Conservation (phyloP, 2,113 vertebrate genomes). For the Oryzias woworae region DNA sequence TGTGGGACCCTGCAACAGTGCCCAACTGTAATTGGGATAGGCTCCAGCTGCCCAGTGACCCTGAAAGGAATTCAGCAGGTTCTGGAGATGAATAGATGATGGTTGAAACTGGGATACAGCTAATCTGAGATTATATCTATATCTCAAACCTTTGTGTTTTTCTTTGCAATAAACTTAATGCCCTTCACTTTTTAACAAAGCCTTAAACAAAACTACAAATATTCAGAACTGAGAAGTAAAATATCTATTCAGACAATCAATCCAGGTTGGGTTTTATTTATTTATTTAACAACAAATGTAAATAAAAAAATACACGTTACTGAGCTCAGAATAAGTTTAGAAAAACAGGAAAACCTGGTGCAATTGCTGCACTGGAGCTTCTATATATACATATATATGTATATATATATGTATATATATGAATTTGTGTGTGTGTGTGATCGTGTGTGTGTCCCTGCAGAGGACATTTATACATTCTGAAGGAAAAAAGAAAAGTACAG, state of each 20-base stretch:
- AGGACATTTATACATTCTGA: conserved; percentile 72
- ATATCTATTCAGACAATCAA: conserved; percentile 32
- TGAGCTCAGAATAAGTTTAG: conserved; percentile 58
- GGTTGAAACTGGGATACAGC: no score
- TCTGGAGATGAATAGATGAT: no score
- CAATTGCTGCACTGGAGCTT: conserved; percentile 50
- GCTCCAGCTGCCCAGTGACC: no score
- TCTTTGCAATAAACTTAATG: no score
- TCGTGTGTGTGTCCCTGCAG: conserved; percentile 33
- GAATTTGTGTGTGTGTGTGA: conserved; percentile 34
- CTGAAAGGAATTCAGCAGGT: no score
- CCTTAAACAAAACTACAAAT: background rate
- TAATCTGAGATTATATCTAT: no score
- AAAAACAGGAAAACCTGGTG: conserved; percentile 57
- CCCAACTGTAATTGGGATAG: no score
- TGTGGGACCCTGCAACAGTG: no score
- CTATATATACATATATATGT: background rate
- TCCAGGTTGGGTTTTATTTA: conserved; percentile 11
- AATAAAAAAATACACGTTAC: conserved; percentile 71
- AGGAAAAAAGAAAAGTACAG: conserved; percentile 67
- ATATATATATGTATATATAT: conserved; percentile 20
- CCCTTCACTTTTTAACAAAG: no score
- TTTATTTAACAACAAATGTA: conserved; percentile 68
- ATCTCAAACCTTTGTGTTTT: no score
- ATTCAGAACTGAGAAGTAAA: background rate